Evolutionary conservation across 2,888 invertebrate species (phyloP), one percentile per base, ranked within the genome.

Genomic region (Lathronympha strigana): DNA sequence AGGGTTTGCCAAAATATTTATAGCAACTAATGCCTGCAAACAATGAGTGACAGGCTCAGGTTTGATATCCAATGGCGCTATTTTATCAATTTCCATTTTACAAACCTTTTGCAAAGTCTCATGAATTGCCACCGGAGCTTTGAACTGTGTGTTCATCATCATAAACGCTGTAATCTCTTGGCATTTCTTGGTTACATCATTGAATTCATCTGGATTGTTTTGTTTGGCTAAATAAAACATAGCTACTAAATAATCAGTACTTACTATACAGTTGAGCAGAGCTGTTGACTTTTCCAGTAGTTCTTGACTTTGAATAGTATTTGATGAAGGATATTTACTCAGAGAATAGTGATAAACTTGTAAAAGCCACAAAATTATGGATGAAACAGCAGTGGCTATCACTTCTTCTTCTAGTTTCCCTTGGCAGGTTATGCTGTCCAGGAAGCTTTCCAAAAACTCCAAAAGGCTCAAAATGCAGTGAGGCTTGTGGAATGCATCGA

Each of bases 361-460:
- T 38, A 97, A 85, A 38, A 97, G 88, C 97, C 97, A 97, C 73
- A 95, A 91, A 1, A 96, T 95, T 45, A 97, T 93, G 0, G 96
- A 95, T 15, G 97, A 93, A n/a, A 98, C 94, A 1, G 97, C 95
- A 61, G 95, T 94, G 0, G 97, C 96, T n/a, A 97, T 86, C 15
- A 97, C 93, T 73, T 96, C 95, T 84, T 98, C 98, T 80, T 98
- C 98, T 63, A 97, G 95, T 87, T 97, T 97, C 0, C 96, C 96
- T 68, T 96, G 93, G 76, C 94, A 95, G 4, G 94, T 94, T 13
- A 94, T 91, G 40, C 93, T 93, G 73, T 93, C 93, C 50, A 94
- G 87, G 47, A 94, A 93, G 49, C 95, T 94, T 80, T 97, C 96
- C 31, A 98, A 87, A 77, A 98, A 96, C 75, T 98, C 97, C 60